Evolutionary conservation across 2,113 vertebrate species (phyloP), one percentile per base, ranked within the genome.

Genomic region (Nycticryphes semicollaris): DNA sequence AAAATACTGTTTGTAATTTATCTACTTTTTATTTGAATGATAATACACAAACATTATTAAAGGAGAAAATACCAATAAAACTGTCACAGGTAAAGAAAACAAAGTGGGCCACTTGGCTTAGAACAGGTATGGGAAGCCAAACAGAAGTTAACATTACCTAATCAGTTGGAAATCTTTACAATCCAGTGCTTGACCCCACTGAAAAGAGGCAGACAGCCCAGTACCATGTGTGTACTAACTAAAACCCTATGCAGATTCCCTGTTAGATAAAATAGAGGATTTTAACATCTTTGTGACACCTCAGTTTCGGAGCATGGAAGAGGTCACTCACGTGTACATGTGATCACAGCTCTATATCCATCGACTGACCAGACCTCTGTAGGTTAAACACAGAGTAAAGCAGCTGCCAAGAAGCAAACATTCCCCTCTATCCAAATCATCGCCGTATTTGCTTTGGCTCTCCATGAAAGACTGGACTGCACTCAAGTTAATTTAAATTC

Each of bases 401-500:
- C 37, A 54, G 15, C 51, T 50, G 31, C 73, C 45, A 43, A 2
- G 35, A n/a, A 16, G 20, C 45, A 45, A 24, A 30, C 18, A 3
- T 1, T 14, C 8, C 59, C 12, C 60, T 62, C 47, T 0, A 17
- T 2, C 50, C 68, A 22, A 68, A 16, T 5, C 47, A 31, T 0
- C 0, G 0, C 73, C 35, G 12, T 25, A 1, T 53, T 23, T 41
- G 4, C 72, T 39, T 9, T 12, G 62, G 48, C 54, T 81, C 53
- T 21, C 64, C 25, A 64, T 24, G 84, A 76, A 62, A 59, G 14
- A 31, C 35, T 2, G 33, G 77, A 50, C 81, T 69, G 66, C 74
- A 25, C 75, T 69, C 11, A 96, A 97, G 93, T 85, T 94, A 96
- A 92, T 72, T 95, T 87, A 72, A 97, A 97, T 93, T 95, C 93